Base-by-base conservation (phyloP, 2,888 invertebrate species). In the Epinotia nisella region DNA sequence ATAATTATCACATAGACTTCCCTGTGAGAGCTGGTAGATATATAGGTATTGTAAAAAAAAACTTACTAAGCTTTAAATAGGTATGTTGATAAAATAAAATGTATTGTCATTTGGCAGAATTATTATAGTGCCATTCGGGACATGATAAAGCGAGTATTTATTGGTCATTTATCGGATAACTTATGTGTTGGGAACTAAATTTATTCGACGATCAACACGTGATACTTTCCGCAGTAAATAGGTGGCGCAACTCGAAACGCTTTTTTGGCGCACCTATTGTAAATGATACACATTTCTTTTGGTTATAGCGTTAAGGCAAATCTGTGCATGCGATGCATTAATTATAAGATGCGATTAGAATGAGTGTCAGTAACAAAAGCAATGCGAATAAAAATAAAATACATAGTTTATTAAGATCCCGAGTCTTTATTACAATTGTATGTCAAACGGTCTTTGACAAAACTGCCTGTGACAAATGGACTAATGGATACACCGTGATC, bases 131-230 rank as follows among this genome's bases (percentile, higher is more conserved):
- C 17, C 19, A 10, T 59, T 68, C 29, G 19, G 24, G 67, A 61
- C n/a, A 45, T 45, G 55, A 45, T 58, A 58, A 58, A 29, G 24
- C 19, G 60, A 19, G 3, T 60, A 60, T 60, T 60, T 58, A 58
- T 58, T 7, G 29, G 58, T 7, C 58, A 58, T 29, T 58, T 58
- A 58, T 58, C 29, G 29, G 24, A n/a, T 29, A 49, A 58, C 58
- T 58, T n/a, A 29, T 58, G 15, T 58, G 58, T 1, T 53, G 29
- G 29, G 29, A n/a, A 58, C 15, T 29, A 29, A 29, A 58, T 58
- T 58, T 58, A 58, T 58, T 29, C 29, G 29, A 58, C 58, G 29
- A 29, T 29, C 58, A 58, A 49, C 49, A 49, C 49, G n/a, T 49
- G 49, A 49, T n/a, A 49, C 15, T 49, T 49, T 13, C 45, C 49